Evolutionary conservation across 64 coral and sea anemone genomes (phyloP), one percentile per base, ranked within the genome.

Genomic region (Dendronephthya gigantea): DNA sequence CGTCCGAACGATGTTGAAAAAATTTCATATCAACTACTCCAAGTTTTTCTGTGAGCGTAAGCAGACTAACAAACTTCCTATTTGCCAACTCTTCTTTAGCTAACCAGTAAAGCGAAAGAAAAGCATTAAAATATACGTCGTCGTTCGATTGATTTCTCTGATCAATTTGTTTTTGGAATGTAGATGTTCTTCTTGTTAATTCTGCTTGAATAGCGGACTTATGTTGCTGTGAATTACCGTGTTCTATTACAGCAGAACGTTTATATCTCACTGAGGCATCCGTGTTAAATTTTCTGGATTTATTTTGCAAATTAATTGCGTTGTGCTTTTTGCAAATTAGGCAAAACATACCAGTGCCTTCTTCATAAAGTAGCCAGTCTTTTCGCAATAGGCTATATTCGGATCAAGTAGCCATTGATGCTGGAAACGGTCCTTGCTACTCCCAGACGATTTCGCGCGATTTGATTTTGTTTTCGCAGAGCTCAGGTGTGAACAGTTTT

Each of bases 261-360:
- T 62, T 62, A 22, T 17, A 62, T 62, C 55, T 62, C 12, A 62
- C 55, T 17, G 55, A 62, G 55, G 55, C 55, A 22, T 62, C 55
- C 12, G 55, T 62, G 55, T 62, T 62, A 22, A 90, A 90, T 50
- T 83, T 87, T 35, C 34, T 28, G 14, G 16, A 68, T 56, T 87
- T 90, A 31, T 90, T 90, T 87, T 86, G 84, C n/a, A 35, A 37
- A 83, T 86, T 86, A 15, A 59, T 23, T 12, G 49, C 23, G 19
- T 90, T 86, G 49, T 86, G 84, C 28, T 90, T 90, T 49, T 50
- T 82, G 76, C 84, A 90, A 45, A 90, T 49, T 19, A 86, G 11
- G 48, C 84, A 90, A 51, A 86, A 90, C 72, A 90, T 86, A 25
- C 89, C 84, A n/a, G 7, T 30, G 17, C 75, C 75, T 70, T 90